Evolutionary conservation across 2,888 invertebrate genomes (phyloP).

Genomic region (Theretra japonica): DNA sequence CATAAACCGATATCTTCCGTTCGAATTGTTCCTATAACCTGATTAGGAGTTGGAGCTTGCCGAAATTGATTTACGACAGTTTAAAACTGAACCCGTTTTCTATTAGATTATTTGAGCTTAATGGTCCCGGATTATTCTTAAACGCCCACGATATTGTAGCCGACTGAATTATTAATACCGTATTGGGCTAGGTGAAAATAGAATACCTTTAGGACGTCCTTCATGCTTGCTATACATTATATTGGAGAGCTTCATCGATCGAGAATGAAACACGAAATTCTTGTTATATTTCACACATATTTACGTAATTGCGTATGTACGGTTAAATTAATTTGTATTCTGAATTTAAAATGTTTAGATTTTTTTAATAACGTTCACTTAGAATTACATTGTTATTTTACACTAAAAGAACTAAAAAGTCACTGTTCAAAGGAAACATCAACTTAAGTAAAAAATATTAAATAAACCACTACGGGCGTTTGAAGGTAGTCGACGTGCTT

Average conservation of each 20-base stretch:
- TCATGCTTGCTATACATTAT: background rate
- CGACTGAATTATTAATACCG: slow-evolving; percentile 48
- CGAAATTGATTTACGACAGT: slow-evolving; percentile 73
- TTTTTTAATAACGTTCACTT: too few species aligned
- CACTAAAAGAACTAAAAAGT: too few species aligned
- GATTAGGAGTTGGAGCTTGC: slow-evolving; percentile 57
- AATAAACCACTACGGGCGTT: too few species aligned
- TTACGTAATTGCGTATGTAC: too few species aligned
- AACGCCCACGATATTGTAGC: slow-evolving; percentile 39
- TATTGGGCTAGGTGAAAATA: slow-evolving; percentile 14
- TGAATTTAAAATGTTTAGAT: too few species aligned
- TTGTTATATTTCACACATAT: too few species aligned
- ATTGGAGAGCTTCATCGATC: background rate
- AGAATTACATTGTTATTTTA: too few species aligned
- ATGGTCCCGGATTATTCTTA: slow-evolving; percentile 55
- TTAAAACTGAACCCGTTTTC: slow-evolving; percentile 68
- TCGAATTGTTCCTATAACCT: slow-evolving; percentile 62
- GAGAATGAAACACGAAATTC: background rate
- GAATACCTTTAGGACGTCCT: background rate
- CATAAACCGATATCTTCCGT: slow-evolving; percentile 56
- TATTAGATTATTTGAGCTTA: slow-evolving; percentile 68
- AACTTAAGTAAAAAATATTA: too few species aligned
- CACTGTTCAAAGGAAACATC: too few species aligned
- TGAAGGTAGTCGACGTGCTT: too few species aligned
- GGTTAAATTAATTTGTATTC: too few species aligned